A percentile compares a stretch with the other conserved stretches of the same genome.
These are phyloP conservation scores for Apantesis nais DNA, from an alignment of 2,888 invertebrate genomes.

Conservation along the genomic window DNA sequence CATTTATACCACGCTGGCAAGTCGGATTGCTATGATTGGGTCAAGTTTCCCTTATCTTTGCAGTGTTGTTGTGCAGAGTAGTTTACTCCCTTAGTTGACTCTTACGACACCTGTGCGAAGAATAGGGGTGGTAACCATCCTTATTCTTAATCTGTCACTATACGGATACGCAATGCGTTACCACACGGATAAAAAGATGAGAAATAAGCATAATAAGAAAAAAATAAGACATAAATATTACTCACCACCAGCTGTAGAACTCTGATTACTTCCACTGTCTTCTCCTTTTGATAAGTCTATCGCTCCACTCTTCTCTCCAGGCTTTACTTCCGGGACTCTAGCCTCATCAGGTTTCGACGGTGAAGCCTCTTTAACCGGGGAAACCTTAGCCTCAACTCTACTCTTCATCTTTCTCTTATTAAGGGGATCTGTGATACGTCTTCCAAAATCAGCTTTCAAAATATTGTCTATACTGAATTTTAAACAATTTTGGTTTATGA, in stretches of 20 bases:
- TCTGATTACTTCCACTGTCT: constrained; percentile 75
- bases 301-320: constrained; percentile 71
- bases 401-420: constrained; percentile 84
- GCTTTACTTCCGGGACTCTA: constrained; percentile 75
- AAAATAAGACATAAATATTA: constrained; percentile 38
- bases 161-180: too few species aligned
- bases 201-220: too few species aligned
- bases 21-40: too few species aligned
- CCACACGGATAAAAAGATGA: too few species aligned
- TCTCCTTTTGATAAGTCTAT: constrained; percentile 79
- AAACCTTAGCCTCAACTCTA: constrained; percentile 65
- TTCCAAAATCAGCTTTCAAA: constrained; percentile 93
- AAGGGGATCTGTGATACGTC: constrained; percentile 89
- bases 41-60: too few species aligned
- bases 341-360: constrained; percentile 67
- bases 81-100: too few species aligned
- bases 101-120: too few species aligned
- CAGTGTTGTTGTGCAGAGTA: too few species aligned
- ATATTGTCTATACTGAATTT: constrained; percentile 96
- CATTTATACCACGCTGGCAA: too few species aligned
- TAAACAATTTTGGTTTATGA: constrained; percentile 86
- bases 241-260: constrained; percentile 80
- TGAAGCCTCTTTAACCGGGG: constrained; percentile 66
- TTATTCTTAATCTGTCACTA: too few species aligned
- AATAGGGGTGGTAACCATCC: too few species aligned